phyloP scores from a whole-genome alignment of 2,888 invertebrate species.

The Ectemnius cavifrons region DNA sequence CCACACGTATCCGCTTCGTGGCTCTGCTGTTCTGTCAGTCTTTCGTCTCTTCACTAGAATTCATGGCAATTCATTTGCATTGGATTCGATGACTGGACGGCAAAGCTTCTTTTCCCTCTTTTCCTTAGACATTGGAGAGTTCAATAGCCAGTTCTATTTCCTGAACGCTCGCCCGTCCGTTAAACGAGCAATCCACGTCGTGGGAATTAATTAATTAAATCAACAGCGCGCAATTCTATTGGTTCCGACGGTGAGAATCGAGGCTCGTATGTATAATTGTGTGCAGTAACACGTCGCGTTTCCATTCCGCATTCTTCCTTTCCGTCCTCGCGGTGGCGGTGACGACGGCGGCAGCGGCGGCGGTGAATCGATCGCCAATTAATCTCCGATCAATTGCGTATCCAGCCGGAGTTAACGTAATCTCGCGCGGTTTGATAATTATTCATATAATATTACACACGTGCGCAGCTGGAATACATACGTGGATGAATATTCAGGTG shows the following conservation, averaged over 20 bases:
- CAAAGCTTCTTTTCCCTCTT: not conserved
- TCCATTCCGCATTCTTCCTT: slow-evolving; percentile 2
- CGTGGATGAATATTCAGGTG: no score
- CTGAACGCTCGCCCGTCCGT: slow-evolving; percentile 43
- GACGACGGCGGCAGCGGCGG: no score
- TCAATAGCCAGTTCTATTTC: slow-evolving; percentile 35
- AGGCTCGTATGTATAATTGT: slow-evolving; percentile 52
- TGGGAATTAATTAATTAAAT: slow-evolving; percentile 59
- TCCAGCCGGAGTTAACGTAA: no score
- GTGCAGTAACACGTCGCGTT: slow-evolving; percentile 29
- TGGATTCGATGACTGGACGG: not conserved
- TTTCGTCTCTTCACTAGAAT: no score
- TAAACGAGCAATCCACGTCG: slow-evolving; percentile 46
- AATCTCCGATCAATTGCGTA: slow-evolving; percentile 6
- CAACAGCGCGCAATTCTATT: slow-evolving; percentile 33
- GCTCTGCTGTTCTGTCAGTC: no score
- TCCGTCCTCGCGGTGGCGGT: no score
- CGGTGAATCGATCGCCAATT: not conserved
- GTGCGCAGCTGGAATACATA: no score
- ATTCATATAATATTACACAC: not conserved
- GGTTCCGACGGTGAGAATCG: no score
- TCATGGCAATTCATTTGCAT: no score
- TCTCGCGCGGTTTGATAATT: not conserved
- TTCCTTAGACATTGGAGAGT: not conserved
- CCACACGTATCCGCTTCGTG: slow-evolving; percentile 1